A percentile compares a stretch with the other conserved stretches of the same genome.
Conservation (phyloP, 2,888 invertebrate species). For the Tholera decimalis region DNA sequence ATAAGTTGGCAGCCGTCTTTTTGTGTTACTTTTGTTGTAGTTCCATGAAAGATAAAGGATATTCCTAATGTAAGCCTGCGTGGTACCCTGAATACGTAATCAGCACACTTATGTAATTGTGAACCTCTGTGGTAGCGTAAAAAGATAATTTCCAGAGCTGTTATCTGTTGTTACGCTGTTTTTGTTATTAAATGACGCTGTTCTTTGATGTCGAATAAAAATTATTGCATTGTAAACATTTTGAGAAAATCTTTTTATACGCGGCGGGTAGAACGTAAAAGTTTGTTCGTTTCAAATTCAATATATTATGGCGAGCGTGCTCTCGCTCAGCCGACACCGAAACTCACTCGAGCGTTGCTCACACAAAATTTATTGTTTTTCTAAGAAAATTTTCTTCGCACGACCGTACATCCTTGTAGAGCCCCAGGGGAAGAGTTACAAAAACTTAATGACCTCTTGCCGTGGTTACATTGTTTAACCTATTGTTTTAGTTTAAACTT, state of each 20-base stretch:
- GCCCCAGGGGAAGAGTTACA: conserved; percentile 80
- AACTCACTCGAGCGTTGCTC: conserved; percentile 91
- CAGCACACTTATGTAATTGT: conserved; percentile 49
- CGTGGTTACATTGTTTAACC: conserved; percentile 73
- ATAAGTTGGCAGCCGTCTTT: conserved; percentile 8
- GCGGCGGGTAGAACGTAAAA: conserved; percentile 86
- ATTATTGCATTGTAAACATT: conserved; percentile 89
- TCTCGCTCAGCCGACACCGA: conserved; percentile 90
- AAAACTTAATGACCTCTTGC: conserved; percentile 83
- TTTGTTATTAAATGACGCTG: conserved; percentile 65
- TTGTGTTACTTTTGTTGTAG: conserved; percentile 26
- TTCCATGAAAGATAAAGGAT: conserved; percentile 30
- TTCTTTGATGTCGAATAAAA: conserved; percentile 78
- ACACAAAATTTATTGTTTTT: conserved; percentile 91
- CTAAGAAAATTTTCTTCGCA: conserved; percentile 90
- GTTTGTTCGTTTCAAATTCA: conserved; percentile 91
- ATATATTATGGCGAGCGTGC: conserved; percentile 91
- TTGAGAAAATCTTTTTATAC: conserved; percentile 88
- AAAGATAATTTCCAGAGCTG: conserved; percentile 47
- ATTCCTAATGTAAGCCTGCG: conserved; percentile 17
- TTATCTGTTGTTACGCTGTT: conserved; percentile 35
- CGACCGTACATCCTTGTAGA: conserved; percentile 81
- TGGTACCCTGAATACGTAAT: conserved; percentile 51
- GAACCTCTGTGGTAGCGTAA: conserved; percentile 31
- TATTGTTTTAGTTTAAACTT: conserved; percentile 67